These are phyloP conservation scores for Brachylomia viminalis DNA, from an alignment of 2,888 invertebrate genomes.

Conservation along the genomic window DNA sequence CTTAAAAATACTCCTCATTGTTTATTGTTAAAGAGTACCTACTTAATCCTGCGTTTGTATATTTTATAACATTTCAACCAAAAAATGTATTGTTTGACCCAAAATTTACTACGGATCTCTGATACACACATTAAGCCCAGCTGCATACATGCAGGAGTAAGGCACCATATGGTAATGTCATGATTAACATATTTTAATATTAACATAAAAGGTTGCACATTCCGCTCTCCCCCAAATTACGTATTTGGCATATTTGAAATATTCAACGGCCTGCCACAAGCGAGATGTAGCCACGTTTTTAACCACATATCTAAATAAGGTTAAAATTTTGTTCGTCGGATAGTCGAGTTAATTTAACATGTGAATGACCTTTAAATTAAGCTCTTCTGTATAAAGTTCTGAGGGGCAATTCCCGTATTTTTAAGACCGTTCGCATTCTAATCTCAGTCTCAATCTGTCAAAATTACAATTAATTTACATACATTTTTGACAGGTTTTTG, in stretches of 20 bases:
- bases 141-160: conserved; percentile 75
- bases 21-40: neutral
- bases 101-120: conserved; percentile 14
- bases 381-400: conserved; percentile 19
- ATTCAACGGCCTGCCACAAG: conserved; percentile 73
- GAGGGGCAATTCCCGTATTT: too few relatives aligned
- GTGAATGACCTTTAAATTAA: conserved; percentile 43
- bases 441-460: too few relatives aligned
- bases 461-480: too few relatives aligned
- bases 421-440: too few relatives aligned
- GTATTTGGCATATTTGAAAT: conserved; percentile 80
- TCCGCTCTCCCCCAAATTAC: conserved; percentile 78
- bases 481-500: too few relatives aligned
- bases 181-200: conserved; percentile 88
- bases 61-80: neutral
- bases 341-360: conserved; percentile 52
- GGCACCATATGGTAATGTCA: conserved; percentile 80
- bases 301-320: conserved; percentile 58
- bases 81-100: neutral
- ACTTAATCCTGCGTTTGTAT: neutral
- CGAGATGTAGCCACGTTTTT: conserved; percentile 49
- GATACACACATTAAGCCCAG: conserved; percentile 60
- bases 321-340: conserved; percentile 47
- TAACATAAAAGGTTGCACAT: conserved; percentile 77
- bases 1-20: neutral